Conservation (phyloP, 37 sponge, comb jelly and placozoan species). For the Sycon ciliatum region DNA sequence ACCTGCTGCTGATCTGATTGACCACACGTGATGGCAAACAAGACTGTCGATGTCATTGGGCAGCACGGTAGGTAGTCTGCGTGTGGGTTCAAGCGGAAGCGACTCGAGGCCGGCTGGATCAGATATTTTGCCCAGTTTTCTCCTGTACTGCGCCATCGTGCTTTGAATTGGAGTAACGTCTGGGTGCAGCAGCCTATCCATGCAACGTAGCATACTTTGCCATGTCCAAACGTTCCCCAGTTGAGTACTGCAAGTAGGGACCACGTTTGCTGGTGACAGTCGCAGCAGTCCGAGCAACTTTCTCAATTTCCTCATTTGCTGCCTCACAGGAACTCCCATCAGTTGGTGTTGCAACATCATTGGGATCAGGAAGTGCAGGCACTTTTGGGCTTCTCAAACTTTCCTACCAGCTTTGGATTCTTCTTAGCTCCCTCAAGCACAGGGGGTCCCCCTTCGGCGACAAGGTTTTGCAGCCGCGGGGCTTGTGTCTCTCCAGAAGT, state of each 20-base stretch:
- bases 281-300: neutral
- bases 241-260: slow-evolving; percentile 27
- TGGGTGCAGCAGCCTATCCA: slow-evolving; percentile 18
- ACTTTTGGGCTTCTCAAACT: neutral
- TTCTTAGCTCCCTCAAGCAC: no score
- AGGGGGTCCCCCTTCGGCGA: no score
- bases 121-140: neutral
- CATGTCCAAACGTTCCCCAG: slow-evolving; percentile 30
- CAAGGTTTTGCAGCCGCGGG: no score
- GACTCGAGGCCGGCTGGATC: neutral
- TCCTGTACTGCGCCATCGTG: neutral
- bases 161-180: neutral
- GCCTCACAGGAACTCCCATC: neutral
- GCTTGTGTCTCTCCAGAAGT: no score
- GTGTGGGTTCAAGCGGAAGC: neutral
- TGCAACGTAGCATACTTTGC: slow-evolving; percentile 19
- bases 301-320: neutral
- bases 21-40: neutral
- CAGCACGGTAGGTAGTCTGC: neutral
- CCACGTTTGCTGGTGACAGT: slow-evolving; percentile 19
- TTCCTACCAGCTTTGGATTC: neutral
- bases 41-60: neutral
- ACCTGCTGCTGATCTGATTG: neutral
- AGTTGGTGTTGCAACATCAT: neutral
- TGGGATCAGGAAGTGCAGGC: neutral